Conservation (phyloP, 2,113 vertebrate species). For the Suncus etruscus region DNA sequence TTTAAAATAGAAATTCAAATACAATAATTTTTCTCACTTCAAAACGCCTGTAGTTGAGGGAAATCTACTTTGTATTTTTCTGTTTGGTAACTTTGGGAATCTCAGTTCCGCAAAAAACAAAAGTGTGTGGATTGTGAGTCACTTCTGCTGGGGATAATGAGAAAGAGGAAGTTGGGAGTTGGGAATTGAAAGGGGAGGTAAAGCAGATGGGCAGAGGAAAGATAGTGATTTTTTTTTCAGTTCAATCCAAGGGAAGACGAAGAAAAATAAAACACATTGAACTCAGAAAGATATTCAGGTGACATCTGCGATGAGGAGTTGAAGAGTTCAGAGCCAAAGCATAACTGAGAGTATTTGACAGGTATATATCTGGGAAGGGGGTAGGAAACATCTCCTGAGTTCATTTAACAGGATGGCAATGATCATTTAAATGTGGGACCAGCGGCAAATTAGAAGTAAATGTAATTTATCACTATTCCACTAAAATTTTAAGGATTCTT, state of each 20-base stretch:
- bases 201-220: constrained; percentile 76
- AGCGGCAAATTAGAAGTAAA: constrained; percentile 14
- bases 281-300: constrained; percentile 70
- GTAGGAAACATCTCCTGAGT: constrained; percentile 58
- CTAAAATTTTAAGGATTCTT: constrained; percentile 44
- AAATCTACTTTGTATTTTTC: constrained; percentile 59
- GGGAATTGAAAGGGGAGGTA: constrained; percentile 63
- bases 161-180: constrained; percentile 68
- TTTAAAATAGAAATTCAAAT: constrained; percentile 20
- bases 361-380: neutral
- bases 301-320: constrained; percentile 77
- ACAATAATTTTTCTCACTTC: constrained; percentile 26
- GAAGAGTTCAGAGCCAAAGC: neutral
- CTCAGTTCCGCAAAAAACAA: constrained; percentile 66
- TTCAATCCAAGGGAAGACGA: constrained; percentile 67
- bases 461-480: constrained; percentile 45
- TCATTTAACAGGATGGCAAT: constrained; percentile 67
- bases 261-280: constrained; percentile 57
- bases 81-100: constrained; percentile 62
- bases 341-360: constrained; percentile 46
- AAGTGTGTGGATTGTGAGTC: constrained; percentile 65
- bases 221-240: constrained; percentile 24
- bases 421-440: constrained; percentile 64
- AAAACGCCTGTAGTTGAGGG: constrained; percentile 7
- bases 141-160: constrained; percentile 74